These are phyloP conservation scores for Accipiter cooperii DNA, from an alignment of 2,113 vertebrate species.

Conservation along the genomic window DNA sequence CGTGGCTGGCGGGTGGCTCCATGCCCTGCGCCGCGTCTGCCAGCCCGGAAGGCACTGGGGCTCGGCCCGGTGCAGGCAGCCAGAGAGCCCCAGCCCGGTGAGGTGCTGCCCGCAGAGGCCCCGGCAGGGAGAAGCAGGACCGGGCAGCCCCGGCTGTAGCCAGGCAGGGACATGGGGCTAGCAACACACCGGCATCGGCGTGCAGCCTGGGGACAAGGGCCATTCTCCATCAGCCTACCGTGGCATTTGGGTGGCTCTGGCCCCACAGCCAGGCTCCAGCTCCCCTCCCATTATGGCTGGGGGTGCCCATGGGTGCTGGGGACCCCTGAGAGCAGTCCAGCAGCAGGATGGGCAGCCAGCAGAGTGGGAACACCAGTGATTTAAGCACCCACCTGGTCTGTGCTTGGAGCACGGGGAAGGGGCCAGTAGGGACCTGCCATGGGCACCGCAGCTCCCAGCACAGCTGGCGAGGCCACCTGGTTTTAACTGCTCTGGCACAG, in stretches of 20 bases:
- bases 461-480: not conserved
- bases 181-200: not conserved
- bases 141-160: not conserved
- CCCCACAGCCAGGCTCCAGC: not conserved
- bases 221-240: not conserved
- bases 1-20: not conserved
- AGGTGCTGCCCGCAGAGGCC: not conserved
- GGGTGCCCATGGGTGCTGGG: not conserved
- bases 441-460: not conserved
- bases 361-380: not conserved
- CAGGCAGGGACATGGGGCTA: fast-evolving
- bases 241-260: fast-evolving
- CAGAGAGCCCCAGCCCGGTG: not conserved
- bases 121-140: not conserved
- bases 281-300: fast-evolving
- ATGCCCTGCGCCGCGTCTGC: fast-evolving
- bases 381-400: not conserved
- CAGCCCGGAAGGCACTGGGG: not conserved
- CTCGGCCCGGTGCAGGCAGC: not conserved
- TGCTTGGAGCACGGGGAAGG: not conserved
- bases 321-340: not conserved
- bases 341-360: not conserved
- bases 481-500: not conserved
- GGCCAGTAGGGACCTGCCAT: fast-evolving
- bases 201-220: not conserved